Evolutionary conservation across 2,113 vertebrate species (phyloP), one percentile per base, ranked within the genome.

Genomic region (Laticauda laticaudata): DNA sequence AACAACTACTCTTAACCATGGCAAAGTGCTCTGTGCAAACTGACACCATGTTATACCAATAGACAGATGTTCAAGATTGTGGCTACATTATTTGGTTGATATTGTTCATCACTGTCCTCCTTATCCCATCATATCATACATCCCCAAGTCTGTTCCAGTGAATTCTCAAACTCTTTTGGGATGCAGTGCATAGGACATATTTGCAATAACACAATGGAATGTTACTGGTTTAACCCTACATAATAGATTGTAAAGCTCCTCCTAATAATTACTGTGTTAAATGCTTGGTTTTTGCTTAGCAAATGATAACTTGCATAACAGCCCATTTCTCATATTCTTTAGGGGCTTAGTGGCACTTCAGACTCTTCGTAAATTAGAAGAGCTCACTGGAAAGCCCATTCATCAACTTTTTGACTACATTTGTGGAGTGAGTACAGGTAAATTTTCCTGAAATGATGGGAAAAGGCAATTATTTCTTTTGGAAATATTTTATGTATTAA

Each of bases 341-440:
- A 99, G 99, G 96, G 99, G 99, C 95, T 97, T 99, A 95, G 97
- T 99, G 95, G 98, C 99, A 75, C 98, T 99, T 97, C 99, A 99
- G 96, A 98, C 98, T 24, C 96, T 99, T 69, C 97, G 98, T 90
- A 98, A 98, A 96, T 96, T 99, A 95, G 99, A 99, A 96, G 97
- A 98, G 91, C 96, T 99, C 94, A 99, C 99, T 86, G 99, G 99
- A 93, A 99, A 99, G 96, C 98, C 98, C 0, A 97, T 99, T 96
- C 98, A 99, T 97, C 98, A 99, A 93, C 98, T 99, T 85, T 99
- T 99, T 97, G 99, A 99, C 97, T 99, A 99, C 95, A 99, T 99
- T 93, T 99, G 99, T 97, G 99, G 99, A 34, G 99, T 99, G 94
- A 99, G 99, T 98, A 99, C 99, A 99, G 99, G 99, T 99, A 98